Base-by-base conservation (phyloP, 2,888 invertebrate species). In the Iphiclides podalirius region DNA sequence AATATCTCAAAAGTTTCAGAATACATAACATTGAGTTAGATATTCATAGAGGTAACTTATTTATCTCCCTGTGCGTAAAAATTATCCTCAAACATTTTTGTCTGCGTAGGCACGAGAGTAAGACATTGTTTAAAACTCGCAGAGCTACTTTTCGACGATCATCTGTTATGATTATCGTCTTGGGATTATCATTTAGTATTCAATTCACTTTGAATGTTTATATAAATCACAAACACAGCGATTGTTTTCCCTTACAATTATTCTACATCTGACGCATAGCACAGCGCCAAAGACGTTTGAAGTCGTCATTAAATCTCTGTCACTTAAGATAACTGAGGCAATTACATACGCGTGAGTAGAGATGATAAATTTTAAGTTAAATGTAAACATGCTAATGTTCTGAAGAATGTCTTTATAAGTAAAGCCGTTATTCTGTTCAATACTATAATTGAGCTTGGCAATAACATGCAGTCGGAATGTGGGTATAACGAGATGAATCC, bases 261-360 rank as follows among this genome's bases (percentile, higher is more conserved):
- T 2, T n/a, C 16, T 34, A 34, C 40, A 23, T 7, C 16, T 42
- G 47, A 47, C 41, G 47, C 36, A 42, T 20, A 15, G 33, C 41
- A 26, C 16, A 34, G 26, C 6, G 33, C 23, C 34, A 28, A 35
- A 47, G 16, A 40, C 39, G 36, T 47, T 37, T 37, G 31, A 42
- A 41, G 13, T 42, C 39, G 31, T 47, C 47, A 47, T 31, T 42
- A 28, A 40, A 37, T 31, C 11, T 8, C 31, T 1, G 31, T n/a
- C 2, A 31, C 12, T n/a, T 31, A 2, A 31, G 31, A 31, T 31
- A 2, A 31, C 31, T 31, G 11, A 11, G 8, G 1, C 31, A 31
- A 31, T 31, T 11, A 31, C 4, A 11, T 4, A 31, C 11, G 8
- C 9, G 9, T 26, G 8, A 26, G 9, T 26, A 2, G 6, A 1